Evolutionary conservation across 2,888 invertebrate species (phyloP), one percentile per base, ranked within the genome.

Genomic region (Dioctria rufipes): DNA sequence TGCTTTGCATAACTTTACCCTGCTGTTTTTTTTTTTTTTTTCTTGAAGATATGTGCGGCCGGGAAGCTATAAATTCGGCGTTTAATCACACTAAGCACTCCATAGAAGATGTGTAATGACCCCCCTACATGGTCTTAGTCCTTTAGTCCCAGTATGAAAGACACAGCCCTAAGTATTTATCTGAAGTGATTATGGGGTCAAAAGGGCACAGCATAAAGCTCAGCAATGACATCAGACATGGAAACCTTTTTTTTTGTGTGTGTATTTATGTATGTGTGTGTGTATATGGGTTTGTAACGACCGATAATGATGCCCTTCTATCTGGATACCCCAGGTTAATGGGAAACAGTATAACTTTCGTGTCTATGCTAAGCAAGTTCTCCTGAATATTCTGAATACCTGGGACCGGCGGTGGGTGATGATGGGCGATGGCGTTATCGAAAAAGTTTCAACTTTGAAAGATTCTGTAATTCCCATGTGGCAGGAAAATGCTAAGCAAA

Each of bases 101-200:
- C 61, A 61, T 11, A 61, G 61, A 61, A 61, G 61, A 25, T 37
- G n/a, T 37, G 37, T 61, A 61, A 61, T 61, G 61, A 61, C 39
- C 61, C 11, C 39, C 25, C 25, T 25, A 25, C 4, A 39, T 8
- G 61, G 61, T 61, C 4, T 25, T 61, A n/a, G 61, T 61, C 4
- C 37, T 61, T 61, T 37, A 25, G 5, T n/a, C 9, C 54, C 11
- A 54, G 46, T 46, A 46, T 46, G 54, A 54, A 11, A 4, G 54
- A n/a, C 11, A 25, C 25, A 11, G 54, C 3, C 25, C 25, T 1
- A 54, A 54, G 69, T n/a, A 51, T 51, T 69, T 37, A n/a, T 25
- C 51, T 69, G 49, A 69, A 69, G 69, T 69, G 40, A 37, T 69
- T 69, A 51, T 39, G 69, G 51, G 69, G 69, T 69, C 69, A 69